Percentiles rank a stretch among this genome's conserved stretches.
Evolutionary conservation across 2,888 invertebrate species (phyloP).

Genomic region (Fragum whitleyi): DNA sequence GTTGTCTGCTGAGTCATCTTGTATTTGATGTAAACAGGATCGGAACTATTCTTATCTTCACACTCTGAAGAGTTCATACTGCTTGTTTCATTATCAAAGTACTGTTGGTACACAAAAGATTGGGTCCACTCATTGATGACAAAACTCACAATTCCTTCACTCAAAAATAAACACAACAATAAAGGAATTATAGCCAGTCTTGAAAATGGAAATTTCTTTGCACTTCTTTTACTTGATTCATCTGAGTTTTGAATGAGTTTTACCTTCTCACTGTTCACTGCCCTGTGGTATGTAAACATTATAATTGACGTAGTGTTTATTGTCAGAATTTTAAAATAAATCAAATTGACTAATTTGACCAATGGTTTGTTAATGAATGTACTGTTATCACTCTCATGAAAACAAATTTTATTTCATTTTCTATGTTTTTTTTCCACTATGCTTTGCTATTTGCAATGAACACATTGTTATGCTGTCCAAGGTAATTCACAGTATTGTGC

Average conservation of each 20-base stretch:
- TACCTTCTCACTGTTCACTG: constrained; percentile 1
- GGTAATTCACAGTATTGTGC: too few species aligned
- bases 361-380: too few species aligned
- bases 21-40: constrained; percentile 15
- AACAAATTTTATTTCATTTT: too few species aligned
- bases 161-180: background rate
- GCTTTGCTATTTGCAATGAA: too few species aligned
- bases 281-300: constrained; percentile 7
- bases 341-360: too few species aligned
- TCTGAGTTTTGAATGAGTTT: constrained; percentile 15
- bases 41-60: constrained; percentile 16
- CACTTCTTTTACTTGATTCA: background rate
- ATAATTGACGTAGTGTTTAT: too few species aligned
- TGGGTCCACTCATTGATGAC: constrained; percentile 58
- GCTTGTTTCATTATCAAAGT: constrained; percentile 19
- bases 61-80: constrained; percentile 26
- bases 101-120: constrained; percentile 17
- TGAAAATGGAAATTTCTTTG: background rate
- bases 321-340: too few species aligned
- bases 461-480: too few species aligned
- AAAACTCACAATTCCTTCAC: constrained; percentile 28
- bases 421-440: too few species aligned
- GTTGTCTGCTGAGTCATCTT: constrained; percentile 28
- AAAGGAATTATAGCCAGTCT: constrained; percentile 10
- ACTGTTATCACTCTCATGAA: too few species aligned